Evolutionary conservation across 2,888 invertebrate genomes (phyloP).

Genomic region (Hermodice carunculata): DNA sequence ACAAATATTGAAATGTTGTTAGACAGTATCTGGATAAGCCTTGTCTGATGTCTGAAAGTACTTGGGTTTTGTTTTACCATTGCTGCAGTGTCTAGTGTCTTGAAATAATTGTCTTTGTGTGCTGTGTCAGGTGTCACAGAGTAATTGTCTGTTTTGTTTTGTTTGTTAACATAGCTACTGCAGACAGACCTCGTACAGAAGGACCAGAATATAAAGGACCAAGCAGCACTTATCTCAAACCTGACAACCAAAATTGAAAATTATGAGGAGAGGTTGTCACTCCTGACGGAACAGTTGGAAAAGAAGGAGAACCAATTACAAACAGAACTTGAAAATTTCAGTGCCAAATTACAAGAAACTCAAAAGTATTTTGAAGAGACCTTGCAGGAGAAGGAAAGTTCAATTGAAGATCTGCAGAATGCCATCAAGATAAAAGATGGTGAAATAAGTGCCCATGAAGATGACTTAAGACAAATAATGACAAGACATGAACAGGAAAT

Average conservation of each 20-base stretch:
- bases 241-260: constrained; percentile 58
- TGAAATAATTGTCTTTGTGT: no score
- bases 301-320: constrained; percentile 54
- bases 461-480: constrained; percentile 56
- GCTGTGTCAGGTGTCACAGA: no score
- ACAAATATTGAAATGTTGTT: no score
- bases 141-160: neutral
- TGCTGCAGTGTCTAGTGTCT: no score
- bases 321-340: constrained; percentile 52
- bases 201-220: constrained; percentile 53
- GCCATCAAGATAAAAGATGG: constrained; percentile 54
- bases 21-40: no score
- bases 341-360: constrained; percentile 54
- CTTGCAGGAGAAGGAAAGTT: neutral
- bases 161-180: constrained; percentile 61
- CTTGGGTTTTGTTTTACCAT: no score
- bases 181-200: constrained; percentile 58
- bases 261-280: constrained; percentile 51
- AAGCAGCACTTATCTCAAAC: constrained; percentile 53
- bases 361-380: constrained; percentile 63
- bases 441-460: constrained; percentile 53
- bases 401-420: no score
- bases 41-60: no score
- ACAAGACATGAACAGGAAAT: constrained; percentile 58
- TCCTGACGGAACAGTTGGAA: constrained; percentile 53